Conservation (phyloP, 2,113 vertebrate genomes). For the Murina feae region DNA sequence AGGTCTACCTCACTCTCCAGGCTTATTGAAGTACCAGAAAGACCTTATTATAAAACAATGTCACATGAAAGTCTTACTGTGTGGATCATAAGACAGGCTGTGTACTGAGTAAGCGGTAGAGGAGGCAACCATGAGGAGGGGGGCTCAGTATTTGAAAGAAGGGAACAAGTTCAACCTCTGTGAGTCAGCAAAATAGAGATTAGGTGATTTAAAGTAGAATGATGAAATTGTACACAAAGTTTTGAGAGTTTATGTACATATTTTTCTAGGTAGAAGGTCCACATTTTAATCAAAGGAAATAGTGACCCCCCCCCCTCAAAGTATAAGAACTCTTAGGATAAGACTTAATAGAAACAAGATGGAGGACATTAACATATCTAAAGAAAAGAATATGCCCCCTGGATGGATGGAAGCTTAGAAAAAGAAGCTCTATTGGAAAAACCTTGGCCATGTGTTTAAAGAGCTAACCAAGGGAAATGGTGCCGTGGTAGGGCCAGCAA, state of each 20-base stretch:
- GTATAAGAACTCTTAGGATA: constrained; percentile 25
- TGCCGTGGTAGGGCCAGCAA: background rate
- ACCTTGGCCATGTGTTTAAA: background rate
- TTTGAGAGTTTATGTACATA: background rate
- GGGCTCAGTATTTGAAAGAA: background rate
- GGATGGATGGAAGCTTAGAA: background rate
- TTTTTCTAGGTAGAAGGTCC: constrained; percentile 21
- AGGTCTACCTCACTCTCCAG: background rate
- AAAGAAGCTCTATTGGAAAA: background rate
- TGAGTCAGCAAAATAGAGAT: background rate
- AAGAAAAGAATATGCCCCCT: background rate
- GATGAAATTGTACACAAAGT: background rate
- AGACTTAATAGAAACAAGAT: constrained; percentile 45
- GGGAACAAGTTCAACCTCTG: background rate
- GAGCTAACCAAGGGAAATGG: background rate
- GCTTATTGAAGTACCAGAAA: background rate
- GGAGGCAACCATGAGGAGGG: background rate
- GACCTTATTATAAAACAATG: background rate
- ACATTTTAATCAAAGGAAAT: constrained; percentile 38
- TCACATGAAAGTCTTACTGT: background rate
- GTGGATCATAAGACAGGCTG: background rate
- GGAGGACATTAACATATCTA: constrained; percentile 21
- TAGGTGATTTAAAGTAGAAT: background rate
- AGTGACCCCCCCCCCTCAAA: background rate
- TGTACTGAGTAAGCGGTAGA: background rate